phyloP scores from a whole-genome alignment of 2,888 invertebrate species.

The Diarsia dahlii region DNA sequence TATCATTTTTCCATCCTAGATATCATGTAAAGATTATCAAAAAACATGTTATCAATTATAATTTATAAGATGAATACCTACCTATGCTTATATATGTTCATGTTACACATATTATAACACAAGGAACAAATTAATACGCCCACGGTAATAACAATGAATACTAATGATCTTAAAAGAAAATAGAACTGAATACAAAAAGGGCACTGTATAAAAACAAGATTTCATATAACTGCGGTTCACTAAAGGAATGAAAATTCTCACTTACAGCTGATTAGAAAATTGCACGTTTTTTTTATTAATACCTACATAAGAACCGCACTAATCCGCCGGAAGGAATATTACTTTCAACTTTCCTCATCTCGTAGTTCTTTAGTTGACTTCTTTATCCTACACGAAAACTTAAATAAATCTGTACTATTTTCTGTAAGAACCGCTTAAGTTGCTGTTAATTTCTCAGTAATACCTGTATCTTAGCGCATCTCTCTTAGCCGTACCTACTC shows the following conservation, averaged over 20 bases:
- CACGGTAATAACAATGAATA: constrained; percentile 27
- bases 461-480: neutral
- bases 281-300: neutral
- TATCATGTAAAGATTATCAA: neutral
- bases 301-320: too few species aligned
- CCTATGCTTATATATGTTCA: neutral
- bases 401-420: neutral
- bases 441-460: neutral
- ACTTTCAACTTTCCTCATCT: neutral
- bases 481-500: neutral
- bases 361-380: too few species aligned
- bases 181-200: neutral
- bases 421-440: neutral
- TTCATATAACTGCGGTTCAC: too few species aligned
- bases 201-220: neutral
- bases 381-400: neutral
- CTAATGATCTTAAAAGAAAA: constrained; percentile 8
- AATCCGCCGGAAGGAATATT: neutral
- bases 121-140: neutral
- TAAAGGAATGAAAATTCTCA: neutral
- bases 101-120: neutral
- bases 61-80: neutral
- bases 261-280: neutral
- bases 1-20: neutral
- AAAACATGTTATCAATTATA: neutral